phyloP scores from a whole-genome alignment of 1,140 invertebrate species.

The Nixonia krombeini region DNA sequence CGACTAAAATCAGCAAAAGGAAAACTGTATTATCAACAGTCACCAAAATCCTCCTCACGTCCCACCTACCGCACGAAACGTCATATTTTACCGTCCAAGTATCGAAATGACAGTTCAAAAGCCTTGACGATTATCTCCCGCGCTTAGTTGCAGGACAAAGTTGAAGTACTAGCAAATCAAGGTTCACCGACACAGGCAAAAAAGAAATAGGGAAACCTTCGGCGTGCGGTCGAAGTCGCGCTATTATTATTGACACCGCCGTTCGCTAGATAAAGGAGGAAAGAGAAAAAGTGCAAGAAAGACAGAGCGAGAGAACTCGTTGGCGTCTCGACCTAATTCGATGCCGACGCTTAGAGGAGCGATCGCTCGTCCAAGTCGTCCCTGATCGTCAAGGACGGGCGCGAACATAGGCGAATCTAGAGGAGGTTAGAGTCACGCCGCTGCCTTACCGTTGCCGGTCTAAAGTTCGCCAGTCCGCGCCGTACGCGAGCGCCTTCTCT shows the following conservation, averaged over 20 bases:
- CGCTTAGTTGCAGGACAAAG: not conserved
- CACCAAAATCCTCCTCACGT: no score
- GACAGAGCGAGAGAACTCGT: conserved; percentile 26
- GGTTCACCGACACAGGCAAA: not conserved
- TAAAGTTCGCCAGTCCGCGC: conserved; percentile 24
- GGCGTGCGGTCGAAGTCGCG: conserved; percentile 8
- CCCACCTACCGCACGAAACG: no score
- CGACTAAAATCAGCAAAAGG: no score
- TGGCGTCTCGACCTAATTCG: conserved; percentile 62
- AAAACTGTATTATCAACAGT: no score
- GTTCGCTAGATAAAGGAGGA: conserved; percentile 40
- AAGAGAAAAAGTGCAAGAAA: conserved; percentile 6
- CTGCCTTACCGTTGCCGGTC: conserved; percentile 26
- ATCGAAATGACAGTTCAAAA: no score
- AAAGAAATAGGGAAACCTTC: conserved; percentile 19
- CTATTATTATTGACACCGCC: conserved; percentile 55
- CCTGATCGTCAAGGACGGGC: conserved; percentile 57
- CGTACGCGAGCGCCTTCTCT: conserved; percentile 8
- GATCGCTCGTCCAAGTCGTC: conserved; percentile 51
- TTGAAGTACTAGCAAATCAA: not conserved
- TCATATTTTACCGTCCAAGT: no score
- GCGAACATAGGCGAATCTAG: conserved; percentile 43
- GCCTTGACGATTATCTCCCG: no score
- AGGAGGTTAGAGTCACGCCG: conserved; percentile 34
- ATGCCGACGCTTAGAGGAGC: conserved; percentile 53